phyloP scores from a whole-genome alignment of 2,888 invertebrate genomes.

The Lasioglossum zephyrum region DNA sequence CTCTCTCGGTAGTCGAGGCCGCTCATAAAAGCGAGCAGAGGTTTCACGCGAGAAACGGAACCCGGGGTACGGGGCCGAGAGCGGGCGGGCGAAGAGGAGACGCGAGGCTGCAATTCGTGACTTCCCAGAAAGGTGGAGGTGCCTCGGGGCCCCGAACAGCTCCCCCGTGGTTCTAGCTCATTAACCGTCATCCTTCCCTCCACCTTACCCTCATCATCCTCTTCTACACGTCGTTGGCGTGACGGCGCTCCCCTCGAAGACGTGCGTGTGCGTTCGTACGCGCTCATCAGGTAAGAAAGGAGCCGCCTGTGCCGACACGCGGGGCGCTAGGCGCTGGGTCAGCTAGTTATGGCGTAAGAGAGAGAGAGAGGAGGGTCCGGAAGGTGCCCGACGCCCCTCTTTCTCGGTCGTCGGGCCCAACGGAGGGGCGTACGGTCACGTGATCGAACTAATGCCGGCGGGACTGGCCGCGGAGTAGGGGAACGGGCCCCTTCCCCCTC shows the following conservation, averaged over 20 bases:
- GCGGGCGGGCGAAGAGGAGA: neutral
- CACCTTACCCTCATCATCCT: conserved; percentile 63
- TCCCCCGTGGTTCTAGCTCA: conserved; percentile 83
- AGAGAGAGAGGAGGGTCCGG: conserved; percentile 38
- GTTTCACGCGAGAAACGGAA: conserved; percentile 67
- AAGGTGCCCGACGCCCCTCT: conserved; percentile 21
- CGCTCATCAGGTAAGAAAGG: conserved; percentile 83
- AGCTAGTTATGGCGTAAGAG: conserved; percentile 72
- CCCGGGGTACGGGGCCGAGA: conserved; percentile 35
- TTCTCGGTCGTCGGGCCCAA: neutral
- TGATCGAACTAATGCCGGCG: conserved; percentile 54
- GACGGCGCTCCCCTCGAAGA: conserved; percentile 64
- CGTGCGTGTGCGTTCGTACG: conserved; percentile 68
- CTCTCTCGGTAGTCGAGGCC: conserved; percentile 44
- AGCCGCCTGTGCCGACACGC: conserved; percentile 84
- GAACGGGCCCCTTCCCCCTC: conserved; percentile 35
- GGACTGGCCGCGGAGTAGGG: conserved; percentile 41
- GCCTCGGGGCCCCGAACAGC: conserved; percentile 61
- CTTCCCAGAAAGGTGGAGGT: conserved; percentile 74
- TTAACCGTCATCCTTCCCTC: conserved; percentile 78
- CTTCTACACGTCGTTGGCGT: conserved; percentile 71
- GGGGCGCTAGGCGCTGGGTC: conserved; percentile 82
- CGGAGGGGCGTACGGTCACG: conserved; percentile 57
- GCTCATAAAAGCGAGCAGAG: conserved; percentile 57
- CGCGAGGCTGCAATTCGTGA: conserved; percentile 68